Base-by-base conservation (phyloP, 2,797 vertebrate species). In the Macropodus opercularis region DNA sequence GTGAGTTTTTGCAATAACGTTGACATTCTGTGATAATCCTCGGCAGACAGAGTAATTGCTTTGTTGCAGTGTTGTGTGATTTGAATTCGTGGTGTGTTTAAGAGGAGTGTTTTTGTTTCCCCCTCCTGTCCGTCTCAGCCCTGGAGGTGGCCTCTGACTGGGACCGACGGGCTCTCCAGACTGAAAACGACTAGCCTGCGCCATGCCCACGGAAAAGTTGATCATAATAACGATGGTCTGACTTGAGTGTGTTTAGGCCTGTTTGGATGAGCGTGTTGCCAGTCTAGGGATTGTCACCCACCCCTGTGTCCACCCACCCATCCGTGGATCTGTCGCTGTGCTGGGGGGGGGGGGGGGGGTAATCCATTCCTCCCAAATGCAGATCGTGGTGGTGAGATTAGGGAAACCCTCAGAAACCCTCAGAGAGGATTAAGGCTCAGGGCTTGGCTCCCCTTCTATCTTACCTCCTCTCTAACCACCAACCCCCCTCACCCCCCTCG, bases 351-450 rank as follows among this genome's bases (percentile, higher is more conserved):
- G 84, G 83, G 80, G 84, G 80, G 80, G 71, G 83, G 84, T 89
- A 88, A 89, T 89, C 87, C 87, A 80, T 85, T 81, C 74, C 70
- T 77, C 79, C 80, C 75, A 75, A 86, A 85, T 88, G 87, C 83
- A 84, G 84, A 89, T 90, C 75, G 83, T 38, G 79, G 72, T 13
- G 43, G 58, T 63, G 77, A 89, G 88, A 90, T 91, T 91, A 90
- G 77, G 75, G 79, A 84, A 83, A 86, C 86, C 87, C 84, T 62
- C 80, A 47, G 68, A n/a, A n/a, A n/a, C n/a, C n/a, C n/a, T n/a
- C n/a, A n/a, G n/a, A 88, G 81, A 81, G 87, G 87, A 90, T 88
- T 89, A 88, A 72, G 65, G 77, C 68, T 67, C 64, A 70, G 80
- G 66, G 77, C 24, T 77, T 70, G 72, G 63, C 77, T 68, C 69